Percentiles rank a stretch among this genome's conserved stretches.
Evolutionary conservation across 2,888 invertebrate species (phyloP).

Genomic region (Ctenicera cuprea): DNA sequence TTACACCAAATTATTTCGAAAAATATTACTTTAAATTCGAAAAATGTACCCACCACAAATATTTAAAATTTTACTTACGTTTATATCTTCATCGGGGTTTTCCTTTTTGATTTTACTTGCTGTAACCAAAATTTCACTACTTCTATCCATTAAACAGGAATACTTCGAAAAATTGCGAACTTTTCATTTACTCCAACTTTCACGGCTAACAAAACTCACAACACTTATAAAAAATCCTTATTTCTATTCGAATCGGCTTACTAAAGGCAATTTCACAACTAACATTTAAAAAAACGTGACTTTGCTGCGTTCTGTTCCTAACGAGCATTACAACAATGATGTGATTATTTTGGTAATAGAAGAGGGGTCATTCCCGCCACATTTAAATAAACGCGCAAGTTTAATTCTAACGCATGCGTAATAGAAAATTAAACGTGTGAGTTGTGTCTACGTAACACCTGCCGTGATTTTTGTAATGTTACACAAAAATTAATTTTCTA

Average conservation of each 20-base stretch:
- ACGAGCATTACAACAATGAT: conserved; percentile 65
- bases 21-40: no score
- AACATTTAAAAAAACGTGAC: not conserved
- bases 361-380: conserved; percentile 69
- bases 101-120: conserved; percentile 80
- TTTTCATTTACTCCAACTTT: not conserved
- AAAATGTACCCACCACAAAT: no score
- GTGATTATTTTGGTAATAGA: conserved; percentile 70
- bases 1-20: no score
- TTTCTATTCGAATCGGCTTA: not conserved
- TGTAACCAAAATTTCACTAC: conserved; percentile 48
- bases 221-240: not conserved
- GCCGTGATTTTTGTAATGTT: no score
- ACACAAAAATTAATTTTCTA: no score
- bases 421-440: not conserved
- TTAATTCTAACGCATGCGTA: conserved; percentile 56
- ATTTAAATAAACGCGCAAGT: conserved; percentile 65
- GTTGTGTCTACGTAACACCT: not conserved
- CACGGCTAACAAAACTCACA: not conserved
- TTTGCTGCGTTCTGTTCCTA: conserved; percentile 55
- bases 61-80: conserved; percentile 74
- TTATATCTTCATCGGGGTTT: conserved; percentile 83
- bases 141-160: conserved; percentile 65
- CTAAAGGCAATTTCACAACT: not conserved
- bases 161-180: conserved; percentile 10